These are phyloP conservation scores for Lasioglossum albipes DNA, from an alignment of 1,140 invertebrate species.

Conservation along the genomic window DNA sequence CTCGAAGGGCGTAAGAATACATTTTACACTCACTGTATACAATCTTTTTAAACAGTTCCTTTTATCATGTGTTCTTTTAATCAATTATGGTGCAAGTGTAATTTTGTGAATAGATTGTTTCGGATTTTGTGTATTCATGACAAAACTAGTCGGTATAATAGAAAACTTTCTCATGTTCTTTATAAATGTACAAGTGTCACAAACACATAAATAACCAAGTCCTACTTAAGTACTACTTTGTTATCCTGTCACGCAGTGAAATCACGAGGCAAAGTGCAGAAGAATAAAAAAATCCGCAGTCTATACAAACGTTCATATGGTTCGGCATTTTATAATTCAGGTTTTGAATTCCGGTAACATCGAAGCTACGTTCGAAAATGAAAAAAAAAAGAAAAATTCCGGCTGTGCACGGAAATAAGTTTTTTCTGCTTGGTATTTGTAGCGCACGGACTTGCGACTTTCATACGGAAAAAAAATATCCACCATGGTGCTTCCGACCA, in stretches of 20 bases:
- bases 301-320: not conserved
- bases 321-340: slow-evolving; percentile 24
- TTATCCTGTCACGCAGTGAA: not conserved
- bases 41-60: no score
- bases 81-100: no score
- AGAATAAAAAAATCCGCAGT: not conserved
- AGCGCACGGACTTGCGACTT: slow-evolving; percentile 9
- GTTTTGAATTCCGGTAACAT: slow-evolving; percentile 2
- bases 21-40: no score
- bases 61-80: no score
- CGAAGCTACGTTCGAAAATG: slow-evolving; percentile 19
- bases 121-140: no score
- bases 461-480: slow-evolving; percentile 14
- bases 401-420: slow-evolving; percentile 14
- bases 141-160: no score
- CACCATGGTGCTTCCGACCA: slow-evolving; percentile 26
- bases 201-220: no score
- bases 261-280: no score
- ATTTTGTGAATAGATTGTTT: no score
- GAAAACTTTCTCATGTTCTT: no score
- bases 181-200: no score
- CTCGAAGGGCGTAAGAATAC: no score
- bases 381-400: not conserved
- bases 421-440: slow-evolving; percentile 34
- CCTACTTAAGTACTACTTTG: not conserved